Evolutionary conservation across 2,888 invertebrate genomes (phyloP), one percentile per base, ranked within the genome.

Genomic region (Cotesia congregata): DNA sequence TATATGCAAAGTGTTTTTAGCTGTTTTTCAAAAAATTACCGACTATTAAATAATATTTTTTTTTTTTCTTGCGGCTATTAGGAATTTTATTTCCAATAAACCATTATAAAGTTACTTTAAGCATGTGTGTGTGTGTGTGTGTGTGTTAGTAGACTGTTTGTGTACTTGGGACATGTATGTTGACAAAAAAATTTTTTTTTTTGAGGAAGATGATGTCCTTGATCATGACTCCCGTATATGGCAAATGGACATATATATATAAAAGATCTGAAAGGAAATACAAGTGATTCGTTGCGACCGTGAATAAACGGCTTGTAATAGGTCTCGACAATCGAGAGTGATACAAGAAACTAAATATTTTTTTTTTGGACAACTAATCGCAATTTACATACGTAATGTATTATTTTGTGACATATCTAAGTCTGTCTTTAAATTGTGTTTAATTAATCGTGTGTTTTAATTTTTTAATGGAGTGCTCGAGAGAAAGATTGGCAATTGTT

Each of bases 351-450:
- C 70, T 39, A 61, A 75, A 65, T 39, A 39, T 71, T 59, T 69
- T 60, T 12, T 69, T 70, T 64, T 9, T 61, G 30, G 41, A 64
- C 64, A 41, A 70, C 65, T 50, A 70, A 40, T 50, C 64, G 65
- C 70, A 73, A 77, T 74, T 77, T 74, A 70, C 77, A 74, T 77
- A 77, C 40, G 74, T 77, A 74, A 77, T 74, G 38, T 61, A 67
- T 59, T 50, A 50, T 50, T 50, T 4, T 50, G 50, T 50, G 50
- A 50, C 12, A 50, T 3, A 30, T 30, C 30, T 30, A 30, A 30
- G 30, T 30, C 30, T 30, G 20, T 20, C 20, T 20, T 20, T 20
- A 1, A 20, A 20, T 20, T 20, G 30, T 30, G 30, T 30, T 30
- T 30, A 17, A 17, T 17, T 3, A 0, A 30, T 0, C 3, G 30